Evolutionary conservation across 2,888 invertebrate genomes (phyloP).

Genomic region (Microdon myrmicae): DNA sequence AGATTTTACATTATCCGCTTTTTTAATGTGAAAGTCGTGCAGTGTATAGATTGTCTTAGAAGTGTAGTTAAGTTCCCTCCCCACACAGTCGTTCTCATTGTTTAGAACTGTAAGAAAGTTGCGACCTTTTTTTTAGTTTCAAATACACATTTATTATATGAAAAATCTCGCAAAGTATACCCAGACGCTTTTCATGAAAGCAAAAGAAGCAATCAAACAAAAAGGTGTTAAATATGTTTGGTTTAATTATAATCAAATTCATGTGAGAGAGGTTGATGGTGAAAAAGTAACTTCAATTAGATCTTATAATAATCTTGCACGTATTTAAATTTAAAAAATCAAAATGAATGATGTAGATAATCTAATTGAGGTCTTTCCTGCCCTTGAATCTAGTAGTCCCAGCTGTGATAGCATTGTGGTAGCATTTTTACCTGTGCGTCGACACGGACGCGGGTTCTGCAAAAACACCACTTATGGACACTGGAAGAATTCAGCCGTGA

Average conservation of each 20-base stretch:
- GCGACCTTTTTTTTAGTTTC: too few relatives aligned
- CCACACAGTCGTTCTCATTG: too few relatives aligned
- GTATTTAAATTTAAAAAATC: conserved; percentile 3
- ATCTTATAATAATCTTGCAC: conserved; percentile 27
- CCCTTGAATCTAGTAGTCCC: neutral
- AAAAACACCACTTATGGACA: too few relatives aligned
- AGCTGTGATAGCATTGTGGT: neutral
- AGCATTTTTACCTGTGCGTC: too few relatives aligned
- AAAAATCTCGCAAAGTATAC: conserved; percentile 17
- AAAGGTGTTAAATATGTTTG: conserved; percentile 18
- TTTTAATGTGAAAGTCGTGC: too few relatives aligned
- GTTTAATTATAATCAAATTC: conserved; percentile 23
- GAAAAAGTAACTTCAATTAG: conserved; percentile 18
- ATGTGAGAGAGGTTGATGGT: conserved; percentile 16
- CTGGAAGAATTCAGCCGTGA: too few relatives aligned
- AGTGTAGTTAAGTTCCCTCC: too few relatives aligned
- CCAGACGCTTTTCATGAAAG: conserved; percentile 15
- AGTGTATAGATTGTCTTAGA: too few relatives aligned
- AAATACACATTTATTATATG: too few relatives aligned
- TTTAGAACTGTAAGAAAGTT: too few relatives aligned
- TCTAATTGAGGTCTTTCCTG: conserved; percentile 9
- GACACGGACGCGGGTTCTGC: too few relatives aligned
- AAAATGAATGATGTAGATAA: conserved; percentile 1
- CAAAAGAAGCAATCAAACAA: conserved; percentile 6
- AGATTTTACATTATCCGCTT: too few relatives aligned